Evolutionary conservation across 2,113 vertebrate genomes (phyloP), one percentile per base, ranked within the genome.

Genomic region (Aphyosemion australe): DNA sequence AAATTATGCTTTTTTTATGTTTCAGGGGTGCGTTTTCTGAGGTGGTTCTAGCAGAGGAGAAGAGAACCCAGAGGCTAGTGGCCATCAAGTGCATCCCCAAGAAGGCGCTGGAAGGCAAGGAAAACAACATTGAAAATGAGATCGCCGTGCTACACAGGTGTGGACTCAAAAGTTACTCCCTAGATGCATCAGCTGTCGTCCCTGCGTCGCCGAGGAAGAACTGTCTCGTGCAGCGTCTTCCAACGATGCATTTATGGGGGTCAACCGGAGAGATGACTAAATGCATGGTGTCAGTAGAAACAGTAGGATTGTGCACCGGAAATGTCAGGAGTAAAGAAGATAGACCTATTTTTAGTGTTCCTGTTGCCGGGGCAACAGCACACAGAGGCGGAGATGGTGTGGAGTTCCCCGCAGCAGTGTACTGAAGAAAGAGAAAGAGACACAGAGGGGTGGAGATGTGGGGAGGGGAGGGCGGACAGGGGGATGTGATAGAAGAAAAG

Each of bases 11-110:
- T 26, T 9, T n/a, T 18, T 47, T 10, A 47, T 53, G 3, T 78
- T 86, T 72, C 82, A 98, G 96, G 52, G 97, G 97, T 2, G 97
- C 97, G 31, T 99, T 99, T 90, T 99, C 97, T 0, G 97, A 99
- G 87, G 97, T 99, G 68, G 94, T 99, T 84, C 93, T 99, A 82
- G 97, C 97, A 0, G 97, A 99, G 83, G 96, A 98, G 88, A 97
- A 93, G 85, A 92, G 85, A 31, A 98, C 95, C 0, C 93, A 83
- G 90, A 96, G 94, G 87, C 89, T 99, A 47, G 96, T 98, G 79
- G 97, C 97, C 78, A 95, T 99, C 89, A 99, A 99, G 80, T 99
- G 97, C 89, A 99, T 99, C 8, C 91, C 96, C 63, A 99, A 98
- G 93, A 96, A 98, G 90, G 96, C 96, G 0, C 85, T 99, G 85